A percentile compares a stretch with the other conserved stretches of the same genome.
phyloP scores from a whole-genome alignment of 2,888 invertebrate species.

The Mythimna albipuncta region DNA sequence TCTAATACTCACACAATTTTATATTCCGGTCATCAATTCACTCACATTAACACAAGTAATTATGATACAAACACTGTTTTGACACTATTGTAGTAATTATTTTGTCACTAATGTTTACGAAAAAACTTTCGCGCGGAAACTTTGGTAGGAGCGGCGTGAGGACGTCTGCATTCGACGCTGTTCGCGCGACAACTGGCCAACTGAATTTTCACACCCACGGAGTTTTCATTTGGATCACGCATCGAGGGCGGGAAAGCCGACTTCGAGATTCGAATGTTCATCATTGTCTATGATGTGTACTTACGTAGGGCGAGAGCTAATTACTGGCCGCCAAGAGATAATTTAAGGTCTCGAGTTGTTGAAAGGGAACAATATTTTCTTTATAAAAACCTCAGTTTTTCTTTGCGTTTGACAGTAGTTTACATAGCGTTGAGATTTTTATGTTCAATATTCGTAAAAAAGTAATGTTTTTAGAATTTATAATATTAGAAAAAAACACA shows the following conservation, averaged over 20 bases:
- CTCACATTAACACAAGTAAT: constrained; percentile 71
- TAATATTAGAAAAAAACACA: background rate
- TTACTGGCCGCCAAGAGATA: constrained; percentile 36
- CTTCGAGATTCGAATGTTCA: constrained; percentile 73
- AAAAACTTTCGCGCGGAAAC: constrained; percentile 81
- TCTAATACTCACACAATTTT: constrained; percentile 58
- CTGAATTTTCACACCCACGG: constrained; percentile 73
- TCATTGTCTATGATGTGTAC: constrained; percentile 66
- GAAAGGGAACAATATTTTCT: constrained; percentile 7
- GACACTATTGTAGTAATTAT: constrained; percentile 68
- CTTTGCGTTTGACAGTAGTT: constrained; percentile 13
- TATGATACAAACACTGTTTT: constrained; percentile 69
- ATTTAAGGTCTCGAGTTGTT: constrained; percentile 20
- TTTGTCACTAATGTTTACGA: constrained; percentile 64
- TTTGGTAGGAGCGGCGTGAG: constrained; percentile 65
- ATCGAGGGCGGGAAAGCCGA: constrained; percentile 77
- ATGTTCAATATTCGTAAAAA: background rate
- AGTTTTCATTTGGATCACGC: constrained; percentile 79
- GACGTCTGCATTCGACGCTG: constrained; percentile 74
- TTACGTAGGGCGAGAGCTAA: constrained; percentile 44
- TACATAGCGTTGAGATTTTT: constrained; percentile 15
- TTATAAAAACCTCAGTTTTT: background rate
- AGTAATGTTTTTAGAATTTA: background rate
- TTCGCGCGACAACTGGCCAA: constrained; percentile 75
- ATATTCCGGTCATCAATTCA: constrained; percentile 54